Conservation (phyloP, 2,797 vertebrate species). For the Adelosebastes latens region DNA sequence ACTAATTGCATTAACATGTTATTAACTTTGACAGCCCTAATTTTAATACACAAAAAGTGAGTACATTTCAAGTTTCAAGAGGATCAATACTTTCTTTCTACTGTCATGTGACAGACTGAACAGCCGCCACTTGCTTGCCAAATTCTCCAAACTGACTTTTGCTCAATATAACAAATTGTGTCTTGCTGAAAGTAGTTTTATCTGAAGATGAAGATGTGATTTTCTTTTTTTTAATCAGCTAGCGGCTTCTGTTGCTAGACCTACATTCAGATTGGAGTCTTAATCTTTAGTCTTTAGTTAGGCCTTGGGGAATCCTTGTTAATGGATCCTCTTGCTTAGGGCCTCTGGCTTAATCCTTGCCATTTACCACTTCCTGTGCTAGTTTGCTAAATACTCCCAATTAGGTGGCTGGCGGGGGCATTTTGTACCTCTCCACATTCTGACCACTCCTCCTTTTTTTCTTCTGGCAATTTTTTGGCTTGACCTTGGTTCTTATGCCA, state of each 20-base stretch:
- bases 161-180: conserved; percentile 5
- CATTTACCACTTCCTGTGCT: conserved; percentile 81
- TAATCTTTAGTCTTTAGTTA: conserved; percentile 79
- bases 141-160: conserved; percentile 11
- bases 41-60: not conserved
- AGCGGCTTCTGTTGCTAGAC: conserved; percentile 47
- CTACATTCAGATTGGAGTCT: conserved; percentile 65
- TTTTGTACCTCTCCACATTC: conserved; percentile 66
- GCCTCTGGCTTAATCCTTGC: conserved; percentile 84
- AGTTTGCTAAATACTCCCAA: conserved; percentile 84
- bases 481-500: conserved; percentile 65
- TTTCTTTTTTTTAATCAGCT: conserved; percentile 47
- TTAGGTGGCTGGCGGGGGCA: conserved; percentile 78
- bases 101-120: not conserved
- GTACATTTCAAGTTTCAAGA: not conserved
- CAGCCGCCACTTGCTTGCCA: not conserved
- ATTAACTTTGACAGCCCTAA: too few species aligned
- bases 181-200: conserved; percentile 23
- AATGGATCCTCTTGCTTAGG: conserved; percentile 77
- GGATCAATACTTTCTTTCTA: not conserved
- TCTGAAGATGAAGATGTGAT: conserved; percentile 35
- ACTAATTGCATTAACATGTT: fast-evolving
- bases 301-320: conserved; percentile 83
- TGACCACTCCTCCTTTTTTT: conserved; percentile 70
- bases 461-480: conserved; percentile 40